Evolutionary conservation across 2,797 vertebrate species (phyloP).

Genomic region (Mus spretus): DNA sequence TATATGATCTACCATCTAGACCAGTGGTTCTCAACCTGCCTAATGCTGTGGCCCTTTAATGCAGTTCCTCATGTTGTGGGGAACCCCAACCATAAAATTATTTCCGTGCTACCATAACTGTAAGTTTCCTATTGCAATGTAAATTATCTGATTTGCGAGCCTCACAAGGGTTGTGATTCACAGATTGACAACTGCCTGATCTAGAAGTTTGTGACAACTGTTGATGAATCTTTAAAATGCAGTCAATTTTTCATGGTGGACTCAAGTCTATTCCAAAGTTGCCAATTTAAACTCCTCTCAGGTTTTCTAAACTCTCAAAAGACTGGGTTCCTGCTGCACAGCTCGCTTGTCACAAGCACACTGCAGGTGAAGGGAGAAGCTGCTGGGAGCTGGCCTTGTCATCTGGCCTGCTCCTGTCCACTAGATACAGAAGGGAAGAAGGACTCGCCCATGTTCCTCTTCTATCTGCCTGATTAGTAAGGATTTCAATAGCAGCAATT

Average conservation of each 20-base stretch:
- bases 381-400: neutral
- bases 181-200: neutral
- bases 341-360: neutral
- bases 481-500: neutral
- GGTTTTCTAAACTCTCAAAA: neutral
- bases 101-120: neutral
- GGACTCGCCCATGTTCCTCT: neutral
- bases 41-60: neutral
- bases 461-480: slow-evolving; percentile 18
- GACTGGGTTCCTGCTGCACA: neutral
- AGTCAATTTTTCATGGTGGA: neutral
- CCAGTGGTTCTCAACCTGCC: neutral
- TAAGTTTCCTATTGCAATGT: neutral
- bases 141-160: neutral
- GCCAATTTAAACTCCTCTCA: neutral
- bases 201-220: slow-evolving; percentile 28
- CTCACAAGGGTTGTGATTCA: neutral
- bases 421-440: neutral
- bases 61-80: neutral
- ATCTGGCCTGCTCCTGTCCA: neutral
- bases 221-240: slow-evolving; percentile 44
- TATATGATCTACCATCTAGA: neutral
- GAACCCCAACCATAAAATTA: neutral
- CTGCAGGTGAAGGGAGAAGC: neutral
- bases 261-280: slow-evolving; percentile 5